Evolutionary conservation across 1,140 invertebrate genomes (phyloP).

Genomic region (Rhagoletis zephyria): DNA sequence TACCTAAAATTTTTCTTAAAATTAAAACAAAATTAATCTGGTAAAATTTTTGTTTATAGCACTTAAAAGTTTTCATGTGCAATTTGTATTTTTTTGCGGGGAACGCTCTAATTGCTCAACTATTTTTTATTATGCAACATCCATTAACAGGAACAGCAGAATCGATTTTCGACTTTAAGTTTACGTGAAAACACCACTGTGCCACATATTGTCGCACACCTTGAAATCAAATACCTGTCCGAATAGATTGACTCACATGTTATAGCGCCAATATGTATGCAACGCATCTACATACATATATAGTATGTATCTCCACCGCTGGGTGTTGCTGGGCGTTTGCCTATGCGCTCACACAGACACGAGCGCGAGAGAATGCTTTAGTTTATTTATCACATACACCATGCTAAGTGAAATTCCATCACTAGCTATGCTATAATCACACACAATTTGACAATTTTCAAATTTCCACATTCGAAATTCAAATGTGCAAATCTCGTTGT

Average conservation of each 20-base stretch:
- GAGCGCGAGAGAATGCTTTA: not conserved
- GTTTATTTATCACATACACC: constrained; percentile 7
- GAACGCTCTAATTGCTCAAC: too few species aligned
- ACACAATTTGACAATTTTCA: constrained; percentile 36
- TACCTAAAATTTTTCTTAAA: too few species aligned
- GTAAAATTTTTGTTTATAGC: too few species aligned
- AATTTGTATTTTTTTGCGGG: too few species aligned
- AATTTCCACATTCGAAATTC: constrained; percentile 44
- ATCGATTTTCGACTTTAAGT: too few species aligned
- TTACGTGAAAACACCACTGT: not conserved
- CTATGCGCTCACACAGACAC: not conserved
- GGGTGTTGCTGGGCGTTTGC: not conserved
- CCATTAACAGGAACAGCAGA: too few species aligned
- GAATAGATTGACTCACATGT: not conserved
- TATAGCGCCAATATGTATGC: not conserved
- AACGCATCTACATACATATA: not conserved
- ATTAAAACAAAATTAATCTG: too few species aligned
- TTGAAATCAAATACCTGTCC: not conserved
- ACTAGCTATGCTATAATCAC: constrained; percentile 14
- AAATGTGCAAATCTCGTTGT: constrained; percentile 47
- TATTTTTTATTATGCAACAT: too few species aligned
- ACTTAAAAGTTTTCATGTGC: too few species aligned
- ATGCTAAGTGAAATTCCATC: constrained; percentile 20
- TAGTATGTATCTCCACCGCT: not conserved
- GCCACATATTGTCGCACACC: not conserved